These are phyloP conservation scores for Laodelphax striatellus DNA, from an alignment of 1,140 invertebrate species.

Conservation along the genomic window DNA sequence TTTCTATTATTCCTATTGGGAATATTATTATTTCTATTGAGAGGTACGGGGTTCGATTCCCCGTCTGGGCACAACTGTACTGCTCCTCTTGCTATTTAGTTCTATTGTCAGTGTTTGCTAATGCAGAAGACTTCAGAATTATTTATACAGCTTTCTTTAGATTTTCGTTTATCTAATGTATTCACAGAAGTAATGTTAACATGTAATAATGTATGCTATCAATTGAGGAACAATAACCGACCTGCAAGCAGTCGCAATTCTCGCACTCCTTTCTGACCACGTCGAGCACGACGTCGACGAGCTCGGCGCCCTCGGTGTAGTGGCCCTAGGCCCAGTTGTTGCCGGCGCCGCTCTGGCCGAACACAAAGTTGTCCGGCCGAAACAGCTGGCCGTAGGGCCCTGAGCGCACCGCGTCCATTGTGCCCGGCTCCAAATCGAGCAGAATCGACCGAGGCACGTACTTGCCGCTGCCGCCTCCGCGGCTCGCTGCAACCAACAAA, in stretches of 20 bases:
- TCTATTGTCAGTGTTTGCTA: too few species aligned
- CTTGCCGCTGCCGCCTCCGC: conserved; percentile 37
- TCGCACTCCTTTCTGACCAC: conserved; percentile 68
- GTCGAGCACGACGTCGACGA: conserved; percentile 65
- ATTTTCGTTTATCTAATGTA: too few species aligned
- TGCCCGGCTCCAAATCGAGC: conserved; percentile 62
- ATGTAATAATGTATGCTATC: too few species aligned
- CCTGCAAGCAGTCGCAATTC: conserved; percentile 55
- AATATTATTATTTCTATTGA: too few species aligned
- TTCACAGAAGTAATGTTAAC: too few species aligned
- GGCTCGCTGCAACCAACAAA: conserved; percentile 3
- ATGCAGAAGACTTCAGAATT: too few species aligned
- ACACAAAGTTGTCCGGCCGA: conserved; percentile 60
- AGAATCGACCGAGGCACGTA: conserved; percentile 69
- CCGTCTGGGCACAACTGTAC: too few species aligned
- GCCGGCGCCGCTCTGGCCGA: conserved; percentile 49
- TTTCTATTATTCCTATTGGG: too few species aligned
- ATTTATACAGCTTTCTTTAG: too few species aligned
- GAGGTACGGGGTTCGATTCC: too few species aligned
- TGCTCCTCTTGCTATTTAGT: too few species aligned
- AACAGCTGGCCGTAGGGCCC: conserved; percentile 61
- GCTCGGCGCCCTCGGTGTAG: conserved; percentile 64
- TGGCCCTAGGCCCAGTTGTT: conserved; percentile 73
- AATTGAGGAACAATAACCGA: too few species aligned
- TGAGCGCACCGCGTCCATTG: conserved; percentile 61